Percentiles rank a stretch among this genome's conserved stretches.
Conservation (phyloP, 2,797 vertebrate genomes). For the Cryptoblepharus egeriae region DNA sequence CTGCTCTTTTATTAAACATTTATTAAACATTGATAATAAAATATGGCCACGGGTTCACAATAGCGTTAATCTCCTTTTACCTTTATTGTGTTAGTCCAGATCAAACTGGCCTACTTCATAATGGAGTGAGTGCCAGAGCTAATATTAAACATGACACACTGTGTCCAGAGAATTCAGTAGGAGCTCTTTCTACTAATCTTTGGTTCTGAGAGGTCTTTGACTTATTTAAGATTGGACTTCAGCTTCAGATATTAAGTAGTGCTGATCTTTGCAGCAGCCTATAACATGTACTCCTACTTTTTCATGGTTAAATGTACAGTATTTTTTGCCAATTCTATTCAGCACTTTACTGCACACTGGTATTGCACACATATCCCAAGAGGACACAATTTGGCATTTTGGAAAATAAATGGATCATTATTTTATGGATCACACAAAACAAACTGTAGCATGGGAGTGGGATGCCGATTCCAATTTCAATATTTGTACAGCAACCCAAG, state of each 20-base stretch:
- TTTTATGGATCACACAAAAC: too few species aligned
- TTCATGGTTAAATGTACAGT: neutral
- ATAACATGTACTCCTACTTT: neutral
- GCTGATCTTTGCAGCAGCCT: neutral
- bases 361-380: too few species aligned
- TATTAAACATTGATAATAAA: conserved; percentile 23
- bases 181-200: neutral
- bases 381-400: too few species aligned
- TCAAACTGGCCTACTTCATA: neutral
- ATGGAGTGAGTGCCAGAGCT: neutral
- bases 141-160: conserved; percentile 10
- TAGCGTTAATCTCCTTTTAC: neutral
- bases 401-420: too few species aligned
- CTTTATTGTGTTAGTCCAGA: neutral
- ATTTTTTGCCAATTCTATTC: neutral
- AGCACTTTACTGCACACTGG: too few species aligned
- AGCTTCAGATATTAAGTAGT: neutral
- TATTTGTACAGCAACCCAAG: too few species aligned
- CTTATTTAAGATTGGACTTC: neutral
- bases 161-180: neutral
- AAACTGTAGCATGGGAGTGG: too few species aligned
- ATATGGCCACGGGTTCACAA: neutral
- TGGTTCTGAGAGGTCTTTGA: neutral
- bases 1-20: conserved; percentile 18
- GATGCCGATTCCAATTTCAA: too few species aligned